Evolutionary conservation across 2,113 vertebrate genomes (phyloP).

Genomic region (Pseudorhombus dupliciocellatus): DNA sequence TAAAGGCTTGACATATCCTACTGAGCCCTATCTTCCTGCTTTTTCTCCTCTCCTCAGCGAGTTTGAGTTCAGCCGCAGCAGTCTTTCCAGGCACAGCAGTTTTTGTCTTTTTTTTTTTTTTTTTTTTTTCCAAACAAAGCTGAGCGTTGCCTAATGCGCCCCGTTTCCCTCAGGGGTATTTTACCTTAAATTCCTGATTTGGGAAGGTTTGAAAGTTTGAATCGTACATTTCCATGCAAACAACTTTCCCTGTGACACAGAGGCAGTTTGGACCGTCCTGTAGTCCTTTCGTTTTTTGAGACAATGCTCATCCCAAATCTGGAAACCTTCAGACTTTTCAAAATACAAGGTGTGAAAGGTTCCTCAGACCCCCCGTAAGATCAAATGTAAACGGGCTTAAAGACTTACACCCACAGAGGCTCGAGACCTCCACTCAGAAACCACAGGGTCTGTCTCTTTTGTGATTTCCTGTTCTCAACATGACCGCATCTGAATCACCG

Average conservation of each 20-base stretch:
- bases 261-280: neutral
- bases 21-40: conserved; percentile 54
- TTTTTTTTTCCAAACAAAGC: conserved; percentile 40
- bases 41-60: conserved; percentile 46
- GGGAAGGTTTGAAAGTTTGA: conserved; percentile 37
- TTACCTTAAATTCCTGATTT: conserved; percentile 43
- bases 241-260: conserved; percentile 23
- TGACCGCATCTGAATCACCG: neutral
- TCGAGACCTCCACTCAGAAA: neutral
- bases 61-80: conserved; percentile 32
- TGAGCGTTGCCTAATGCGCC: conserved; percentile 31
- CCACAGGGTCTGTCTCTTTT: too few relatives aligned
- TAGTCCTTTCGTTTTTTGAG: neutral
- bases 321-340: neutral
- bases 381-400: neutral
- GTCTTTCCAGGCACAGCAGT: conserved; percentile 61
- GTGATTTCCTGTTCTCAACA: neutral
- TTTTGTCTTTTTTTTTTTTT: conserved; percentile 53
- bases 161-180: conserved; percentile 45
- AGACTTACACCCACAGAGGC: neutral
- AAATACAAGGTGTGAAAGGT: too few relatives aligned
- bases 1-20: conserved; percentile 70
- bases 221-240: conserved; percentile 42
- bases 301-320: conserved; percentile 22
- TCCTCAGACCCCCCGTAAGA: too few relatives aligned